Evolutionary conservation across 2,113 vertebrate species (phyloP).

Genomic region (Beaufortia kweichowensis): DNA sequence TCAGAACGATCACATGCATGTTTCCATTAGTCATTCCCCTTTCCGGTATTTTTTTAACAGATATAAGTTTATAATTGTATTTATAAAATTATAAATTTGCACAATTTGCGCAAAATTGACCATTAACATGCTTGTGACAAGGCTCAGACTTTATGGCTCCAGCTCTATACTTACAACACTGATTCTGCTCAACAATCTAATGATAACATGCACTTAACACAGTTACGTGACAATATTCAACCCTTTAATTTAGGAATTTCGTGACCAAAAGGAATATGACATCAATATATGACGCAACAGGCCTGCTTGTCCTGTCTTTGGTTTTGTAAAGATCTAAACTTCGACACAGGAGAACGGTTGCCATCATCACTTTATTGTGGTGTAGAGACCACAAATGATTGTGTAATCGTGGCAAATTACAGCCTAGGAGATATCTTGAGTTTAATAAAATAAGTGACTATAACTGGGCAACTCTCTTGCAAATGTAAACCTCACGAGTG

Average conservation of each 20-base stretch:
- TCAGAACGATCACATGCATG: too few relatives aligned
- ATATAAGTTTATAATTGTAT: too few relatives aligned
- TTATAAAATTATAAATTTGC: too few relatives aligned
- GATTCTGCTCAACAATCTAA: background rate
- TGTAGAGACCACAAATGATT: background rate
- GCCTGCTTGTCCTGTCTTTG: background rate
- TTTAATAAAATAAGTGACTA: background rate
- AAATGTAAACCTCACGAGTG: too few relatives aligned
- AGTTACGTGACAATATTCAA: background rate
- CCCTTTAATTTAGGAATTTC: background rate
- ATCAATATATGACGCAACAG: background rate
- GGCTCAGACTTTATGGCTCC: too few relatives aligned
- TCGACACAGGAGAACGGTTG: background rate
- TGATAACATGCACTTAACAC: background rate
- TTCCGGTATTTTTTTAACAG: too few relatives aligned
- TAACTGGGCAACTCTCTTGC: too few relatives aligned
- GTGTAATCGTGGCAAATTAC: background rate
- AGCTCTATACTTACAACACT: too few relatives aligned
- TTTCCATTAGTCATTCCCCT: too few relatives aligned
- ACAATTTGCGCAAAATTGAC: too few relatives aligned
- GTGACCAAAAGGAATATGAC: background rate
- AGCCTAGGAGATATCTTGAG: constrained; percentile 2
- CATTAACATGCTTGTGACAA: too few relatives aligned
- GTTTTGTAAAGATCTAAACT: background rate
- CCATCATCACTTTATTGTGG: background rate